Conservation (phyloP, 2,888 invertebrate genomes). For the Eulithis testata region DNA sequence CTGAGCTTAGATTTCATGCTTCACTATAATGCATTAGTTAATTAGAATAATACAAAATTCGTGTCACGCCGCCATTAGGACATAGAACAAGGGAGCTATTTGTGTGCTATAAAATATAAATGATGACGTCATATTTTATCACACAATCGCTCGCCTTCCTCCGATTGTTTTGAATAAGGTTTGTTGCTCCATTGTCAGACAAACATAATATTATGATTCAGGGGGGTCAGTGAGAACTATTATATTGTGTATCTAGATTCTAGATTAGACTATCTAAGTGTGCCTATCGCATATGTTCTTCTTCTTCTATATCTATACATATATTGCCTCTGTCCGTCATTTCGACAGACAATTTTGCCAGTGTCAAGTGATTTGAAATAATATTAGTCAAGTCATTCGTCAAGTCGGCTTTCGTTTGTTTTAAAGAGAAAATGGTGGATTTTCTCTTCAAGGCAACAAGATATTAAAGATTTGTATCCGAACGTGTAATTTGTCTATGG, state of each 20-base stretch:
- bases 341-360: too few species aligned
- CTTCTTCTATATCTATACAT: too few species aligned
- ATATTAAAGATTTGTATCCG: too few species aligned
- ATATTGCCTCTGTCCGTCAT: too few species aligned
- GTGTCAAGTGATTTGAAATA: too few species aligned
- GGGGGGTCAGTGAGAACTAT: slow-evolving; percentile 6
- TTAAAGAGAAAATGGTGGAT: too few species aligned
- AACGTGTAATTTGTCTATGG: too few species aligned
- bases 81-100: not conserved
- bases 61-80: not conserved
- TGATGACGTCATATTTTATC: slow-evolving; percentile 19
- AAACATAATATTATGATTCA: slow-evolving; percentile 30
- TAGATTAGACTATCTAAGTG: not conserved
- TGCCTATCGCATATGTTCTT: too few species aligned
- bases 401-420: too few species aligned
- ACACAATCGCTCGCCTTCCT: slow-evolving; percentile 45
- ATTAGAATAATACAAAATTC: not conserved
- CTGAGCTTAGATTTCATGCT: too few species aligned
- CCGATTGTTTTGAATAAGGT: slow-evolving; percentile 49
- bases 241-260: not conserved
- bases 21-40: not conserved
- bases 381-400: too few species aligned
- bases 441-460: too few species aligned
- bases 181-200: slow-evolving; percentile 38
- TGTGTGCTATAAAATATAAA: slow-evolving; percentile 9